Percentiles rank a stretch among this genome's conserved stretches.
Evolutionary conservation across 1,140 invertebrate genomes (phyloP).

Genomic region (Brachionus sp.): DNA sequence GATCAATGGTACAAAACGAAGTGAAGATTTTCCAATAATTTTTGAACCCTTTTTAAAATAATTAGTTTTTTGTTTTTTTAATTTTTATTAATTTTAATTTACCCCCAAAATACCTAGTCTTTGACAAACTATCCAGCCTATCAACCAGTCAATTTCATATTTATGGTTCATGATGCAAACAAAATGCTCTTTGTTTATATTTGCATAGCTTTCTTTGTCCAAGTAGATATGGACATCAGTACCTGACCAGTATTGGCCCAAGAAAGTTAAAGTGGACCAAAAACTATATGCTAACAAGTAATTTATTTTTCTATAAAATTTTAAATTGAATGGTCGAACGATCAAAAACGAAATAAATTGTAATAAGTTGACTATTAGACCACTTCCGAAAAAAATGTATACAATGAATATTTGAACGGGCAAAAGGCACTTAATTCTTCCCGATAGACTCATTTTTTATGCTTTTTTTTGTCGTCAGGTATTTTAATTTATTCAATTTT

Average conservation of each 20-base stretch:
- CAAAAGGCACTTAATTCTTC: constrained; percentile 48
- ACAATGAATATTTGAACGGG: constrained; percentile 72
- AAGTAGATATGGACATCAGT: constrained; percentile 72
- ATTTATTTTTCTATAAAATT: constrained; percentile 77
- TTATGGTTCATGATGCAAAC: constrained; percentile 88
- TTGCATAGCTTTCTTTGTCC: constrained; percentile 72
- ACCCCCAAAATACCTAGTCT: constrained; percentile 11
- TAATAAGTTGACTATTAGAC: constrained; percentile 75
- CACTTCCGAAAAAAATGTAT: constrained; percentile 82
- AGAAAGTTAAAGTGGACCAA: constrained; percentile 63
- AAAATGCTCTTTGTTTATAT: constrained; percentile 80
- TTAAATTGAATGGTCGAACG: constrained; percentile 56
- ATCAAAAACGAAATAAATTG: constrained; percentile 51
- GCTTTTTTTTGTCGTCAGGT: not conserved
- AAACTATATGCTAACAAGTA: constrained; percentile 83
- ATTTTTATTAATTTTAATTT: not conserved
- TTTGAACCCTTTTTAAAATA: constrained; percentile 73
- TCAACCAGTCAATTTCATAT: constrained; percentile 90
- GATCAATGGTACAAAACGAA: constrained; percentile 81
- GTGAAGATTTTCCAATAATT: constrained; percentile 86
- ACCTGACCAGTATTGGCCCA: constrained; percentile 83
- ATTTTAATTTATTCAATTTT: not conserved
- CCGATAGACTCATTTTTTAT: not conserved
- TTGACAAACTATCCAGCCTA: constrained; percentile 72
- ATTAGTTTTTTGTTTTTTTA: constrained; percentile 20